A percentile compares a stretch with the other conserved stretches of the same genome.
These are phyloP conservation scores for Pygmarrhopalites habei DNA, from an alignment of 1,140 invertebrate genomes.

Conservation along the genomic window DNA sequence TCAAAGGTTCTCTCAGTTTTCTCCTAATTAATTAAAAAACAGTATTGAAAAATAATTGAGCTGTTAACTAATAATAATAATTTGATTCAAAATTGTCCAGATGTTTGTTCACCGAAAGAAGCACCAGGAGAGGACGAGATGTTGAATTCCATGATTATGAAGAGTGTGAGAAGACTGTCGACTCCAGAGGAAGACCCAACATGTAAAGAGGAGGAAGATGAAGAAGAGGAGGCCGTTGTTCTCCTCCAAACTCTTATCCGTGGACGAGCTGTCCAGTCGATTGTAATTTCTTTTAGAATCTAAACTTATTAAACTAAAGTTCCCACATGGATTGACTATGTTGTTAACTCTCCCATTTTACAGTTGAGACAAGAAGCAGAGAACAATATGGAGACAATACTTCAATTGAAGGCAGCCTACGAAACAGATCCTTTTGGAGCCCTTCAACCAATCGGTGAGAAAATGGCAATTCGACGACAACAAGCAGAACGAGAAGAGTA, in stretches of 20 bases:
- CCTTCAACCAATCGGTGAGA: constrained; percentile 11
- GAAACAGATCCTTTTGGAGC: constrained; percentile 27
- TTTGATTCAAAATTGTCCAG: not conserved
- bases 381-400: constrained; percentile 19
- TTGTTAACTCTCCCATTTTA: not conserved
- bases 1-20: constrained; percentile 25
- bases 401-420: constrained; percentile 30
- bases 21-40: no score
- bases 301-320: constrained; percentile 39
- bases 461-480: constrained; percentile 1
- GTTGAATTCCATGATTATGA: constrained; percentile 11
- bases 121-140: constrained; percentile 45
- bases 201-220: constrained; percentile 46
- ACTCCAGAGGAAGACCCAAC: constrained; percentile 53
- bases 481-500: constrained; percentile 12
- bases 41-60: not conserved
- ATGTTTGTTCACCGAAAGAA: constrained; percentile 2
- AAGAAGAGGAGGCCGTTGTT: constrained; percentile 51
- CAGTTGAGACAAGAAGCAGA: constrained; percentile 32
- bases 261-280: constrained; percentile 59
- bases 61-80: not conserved
- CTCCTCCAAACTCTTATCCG: constrained; percentile 58
- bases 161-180: constrained; percentile 40
- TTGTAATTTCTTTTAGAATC: constrained; percentile 52
- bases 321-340: constrained; percentile 5